Percentiles rank a stretch among this genome's conserved stretches.
These are phyloP conservation scores for Malthinus flaveolus DNA, from an alignment of 2,888 invertebrate genomes.

Conservation along the genomic window DNA sequence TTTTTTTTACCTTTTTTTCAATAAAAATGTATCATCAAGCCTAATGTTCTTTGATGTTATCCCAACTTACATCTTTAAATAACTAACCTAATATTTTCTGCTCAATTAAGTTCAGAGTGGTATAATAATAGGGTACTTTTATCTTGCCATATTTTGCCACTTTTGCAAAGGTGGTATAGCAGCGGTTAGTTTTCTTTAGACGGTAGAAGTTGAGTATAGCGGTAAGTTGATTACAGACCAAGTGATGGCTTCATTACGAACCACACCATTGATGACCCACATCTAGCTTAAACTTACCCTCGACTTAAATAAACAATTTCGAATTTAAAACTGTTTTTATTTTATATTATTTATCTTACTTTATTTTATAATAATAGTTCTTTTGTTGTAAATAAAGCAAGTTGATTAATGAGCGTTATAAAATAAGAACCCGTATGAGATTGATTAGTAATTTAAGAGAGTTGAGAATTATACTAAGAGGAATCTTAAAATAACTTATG, in stretches of 20 bases:
- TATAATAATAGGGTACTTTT: constrained; percentile 35
- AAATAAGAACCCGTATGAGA: neutral
- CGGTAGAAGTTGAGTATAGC: constrained; percentile 23
- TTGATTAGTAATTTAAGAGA: neutral
- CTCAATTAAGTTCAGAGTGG: constrained; percentile 38
- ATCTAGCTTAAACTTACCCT: constrained; percentile 21
- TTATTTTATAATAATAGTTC: neutral
- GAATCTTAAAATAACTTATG: neutral
- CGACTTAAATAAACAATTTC: constrained; percentile 5
- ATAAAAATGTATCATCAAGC: constrained; percentile 1
- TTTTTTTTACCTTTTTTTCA: neutral
- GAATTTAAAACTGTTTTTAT: constrained; percentile 1
- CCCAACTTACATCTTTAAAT: constrained; percentile 25
- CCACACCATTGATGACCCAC: constrained; percentile 24
- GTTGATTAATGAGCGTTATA: neutral
- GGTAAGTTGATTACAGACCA: constrained; percentile 48
- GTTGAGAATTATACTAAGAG: too few species aligned
- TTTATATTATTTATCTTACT: neutral
- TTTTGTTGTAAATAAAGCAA: neutral
- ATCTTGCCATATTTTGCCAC: constrained; percentile 38
- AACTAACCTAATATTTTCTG: constrained; percentile 38
- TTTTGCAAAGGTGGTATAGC: constrained; percentile 34
- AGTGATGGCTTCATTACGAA: constrained; percentile 49
- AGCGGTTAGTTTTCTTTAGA: constrained; percentile 32
- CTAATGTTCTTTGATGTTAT: constrained; percentile 16